phyloP scores from a whole-genome alignment of 2,797 vertebrate species.

The Pseudomugil tenellus region DNA sequence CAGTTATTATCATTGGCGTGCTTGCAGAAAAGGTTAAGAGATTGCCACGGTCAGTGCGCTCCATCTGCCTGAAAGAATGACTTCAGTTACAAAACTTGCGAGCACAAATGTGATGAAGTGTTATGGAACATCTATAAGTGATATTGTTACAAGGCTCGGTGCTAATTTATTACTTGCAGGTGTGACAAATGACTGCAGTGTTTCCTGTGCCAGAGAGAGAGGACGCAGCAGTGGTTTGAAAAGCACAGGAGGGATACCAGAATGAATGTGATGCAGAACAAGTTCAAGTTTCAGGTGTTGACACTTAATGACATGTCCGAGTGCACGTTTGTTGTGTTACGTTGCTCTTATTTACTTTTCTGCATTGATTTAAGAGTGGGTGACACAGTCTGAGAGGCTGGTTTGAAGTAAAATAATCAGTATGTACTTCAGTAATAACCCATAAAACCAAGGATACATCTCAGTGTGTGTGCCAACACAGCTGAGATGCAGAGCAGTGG shows the following conservation, averaged over 20 bases:
- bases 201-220: not conserved
- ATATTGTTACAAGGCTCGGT: not conserved
- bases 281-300: not conserved
- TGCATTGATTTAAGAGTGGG: slow-evolving; percentile 24
- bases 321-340: slow-evolving; percentile 13
- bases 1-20: not conserved
- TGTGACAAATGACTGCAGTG: not conserved
- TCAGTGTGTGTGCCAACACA: slow-evolving; percentile 14
- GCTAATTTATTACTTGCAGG: slow-evolving; percentile 9
- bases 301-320: not conserved
- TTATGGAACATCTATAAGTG: not conserved
- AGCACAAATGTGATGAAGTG: not conserved
- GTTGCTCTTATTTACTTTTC: slow-evolving; percentile 18
- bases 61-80: not conserved
- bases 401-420: slow-evolving; percentile 26
- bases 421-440: slow-evolving; percentile 42
- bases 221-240: not conserved
- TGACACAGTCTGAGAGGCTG: not conserved
- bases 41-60: not conserved
- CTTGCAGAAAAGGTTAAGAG: not conserved
- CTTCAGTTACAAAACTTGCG: not conserved
- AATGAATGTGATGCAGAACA: not conserved
- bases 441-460: slow-evolving; percentile 37
- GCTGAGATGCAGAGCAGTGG: slow-evolving; percentile 26
- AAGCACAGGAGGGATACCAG: not conserved